Evolutionary conservation across 1,140 invertebrate species (phyloP), one percentile per base, ranked within the genome.

Genomic region (Choristoneura fumiferana): DNA sequence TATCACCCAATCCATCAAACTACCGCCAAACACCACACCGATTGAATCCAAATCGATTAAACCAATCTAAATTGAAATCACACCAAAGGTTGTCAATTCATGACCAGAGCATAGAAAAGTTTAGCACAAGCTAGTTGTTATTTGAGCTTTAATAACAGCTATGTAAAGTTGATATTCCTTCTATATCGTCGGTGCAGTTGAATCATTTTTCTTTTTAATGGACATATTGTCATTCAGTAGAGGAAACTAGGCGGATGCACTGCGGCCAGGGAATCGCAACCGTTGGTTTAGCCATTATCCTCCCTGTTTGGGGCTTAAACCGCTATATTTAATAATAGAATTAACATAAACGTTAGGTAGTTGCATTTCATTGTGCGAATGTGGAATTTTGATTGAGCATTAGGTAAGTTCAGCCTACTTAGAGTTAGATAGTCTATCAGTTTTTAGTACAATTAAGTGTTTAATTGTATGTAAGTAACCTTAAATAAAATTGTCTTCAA

Each of bases 201-300:
- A 29, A 3, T 3, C 22, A 2, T 29, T 29, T 29, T 29, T 29
- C 2, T 6, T 29, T 2, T 2, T 29, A 6, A 6, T 3, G 6
- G 6, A 6, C 6, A 6, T 3, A 29, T 49, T 49, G 22, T 49
- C 17, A 49, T 49, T 49, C 43, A 8, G 43, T 49, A 49, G 12
- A 18, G 22, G 43, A 29, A 49, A 17, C 22, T 49, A 17, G 22
- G 17, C 43, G 43, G 43, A 49, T 12, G 43, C 43, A 6, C 10
- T n/a, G 22, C 17, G 18, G 10, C 18, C 43, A 49, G 43, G 43
- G 43, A 49, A 22, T 49, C n/a, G 18, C 43, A 49, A 49, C 43
- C 43, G 43, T 49, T 49, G 43, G 43, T 29, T 49, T 29, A 49
- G 17, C 43, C 43, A 49, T 49, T 49, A 49, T 49, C 43, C 43